Conservation (phyloP, 2,888 invertebrate genomes). For the Sesia apiformis region DNA sequence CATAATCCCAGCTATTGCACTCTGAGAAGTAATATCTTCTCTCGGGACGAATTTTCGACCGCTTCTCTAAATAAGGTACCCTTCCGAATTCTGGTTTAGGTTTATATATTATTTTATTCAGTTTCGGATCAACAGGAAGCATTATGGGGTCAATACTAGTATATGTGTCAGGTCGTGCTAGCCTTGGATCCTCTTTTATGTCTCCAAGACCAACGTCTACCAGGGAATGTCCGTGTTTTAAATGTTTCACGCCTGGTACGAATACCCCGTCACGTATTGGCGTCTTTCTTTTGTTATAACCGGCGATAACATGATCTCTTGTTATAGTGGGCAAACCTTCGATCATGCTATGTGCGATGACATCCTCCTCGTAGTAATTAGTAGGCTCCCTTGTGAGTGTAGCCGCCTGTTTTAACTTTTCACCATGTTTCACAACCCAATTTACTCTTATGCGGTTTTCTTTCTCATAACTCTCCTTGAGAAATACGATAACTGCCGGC, state of each 20-base stretch:
- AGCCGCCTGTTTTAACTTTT: slow-evolving; percentile 29
- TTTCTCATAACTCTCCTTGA: slow-evolving; percentile 36
- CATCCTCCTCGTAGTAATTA: slow-evolving; percentile 34
- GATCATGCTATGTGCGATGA: slow-evolving; percentile 29
- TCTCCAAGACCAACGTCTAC: slow-evolving; percentile 31
- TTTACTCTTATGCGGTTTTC: slow-evolving; percentile 33
- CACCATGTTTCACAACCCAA: slow-evolving; percentile 32
- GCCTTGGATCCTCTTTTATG: slow-evolving; percentile 28
- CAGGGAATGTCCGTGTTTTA: slow-evolving; percentile 30
- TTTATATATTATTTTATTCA: slow-evolving; percentile 26
- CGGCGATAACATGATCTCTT: slow-evolving; percentile 29
- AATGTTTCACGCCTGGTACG: slow-evolving; percentile 24
- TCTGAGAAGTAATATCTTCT: slow-evolving; percentile 36
- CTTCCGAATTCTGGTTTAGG: slow-evolving; percentile 29
- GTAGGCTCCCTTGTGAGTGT: slow-evolving; percentile 31
- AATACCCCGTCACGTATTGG: slow-evolving; percentile 26
- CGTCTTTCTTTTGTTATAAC: slow-evolving; percentile 24
- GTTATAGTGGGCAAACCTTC: slow-evolving; percentile 30
- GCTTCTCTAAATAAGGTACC: slow-evolving; percentile 22
- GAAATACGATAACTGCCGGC: slow-evolving; percentile 33
- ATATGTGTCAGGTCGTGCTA: slow-evolving; percentile 25
- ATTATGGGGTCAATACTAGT: slow-evolving; percentile 29
- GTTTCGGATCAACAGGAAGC: slow-evolving; percentile 30
- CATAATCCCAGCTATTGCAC: slow-evolving; percentile 29
- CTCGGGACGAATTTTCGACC: slow-evolving; percentile 26